A percentile compares a stretch with the other conserved stretches of the same genome.
These are phyloP conservation scores for Gymnarchus niloticus DNA, from an alignment of 2,113 vertebrate species.

Conservation along the genomic window DNA sequence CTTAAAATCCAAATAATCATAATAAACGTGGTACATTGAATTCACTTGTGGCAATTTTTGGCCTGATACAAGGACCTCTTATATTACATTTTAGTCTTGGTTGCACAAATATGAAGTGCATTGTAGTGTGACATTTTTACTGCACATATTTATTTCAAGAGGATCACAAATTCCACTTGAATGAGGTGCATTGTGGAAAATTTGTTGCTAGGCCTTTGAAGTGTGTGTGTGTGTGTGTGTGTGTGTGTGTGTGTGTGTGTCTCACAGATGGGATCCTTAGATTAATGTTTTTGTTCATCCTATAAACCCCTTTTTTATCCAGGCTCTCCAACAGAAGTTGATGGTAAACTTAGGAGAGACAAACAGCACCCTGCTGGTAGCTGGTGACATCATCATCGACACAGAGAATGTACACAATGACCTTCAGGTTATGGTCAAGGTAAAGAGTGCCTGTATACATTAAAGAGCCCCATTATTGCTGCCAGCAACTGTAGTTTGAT, in stretches of 20 bases:
- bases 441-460: constrained; percentile 43
- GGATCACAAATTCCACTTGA: not conserved
- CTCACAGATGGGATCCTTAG: not conserved
- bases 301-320: constrained; percentile 15
- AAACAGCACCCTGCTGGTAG: constrained; percentile 57
- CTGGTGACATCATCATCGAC: constrained; percentile 48
- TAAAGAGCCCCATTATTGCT: not conserved
- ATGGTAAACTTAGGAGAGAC: constrained; percentile 55
- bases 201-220: not conserved
- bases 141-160: not conserved
- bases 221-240: not conserved
- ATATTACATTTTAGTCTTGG: not conserved
- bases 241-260: not conserved
- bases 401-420: constrained; percentile 54
- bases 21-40: not conserved
- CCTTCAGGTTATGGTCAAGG: constrained; percentile 70
- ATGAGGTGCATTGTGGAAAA: not conserved
- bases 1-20: not conserved
- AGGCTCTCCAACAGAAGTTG: constrained; percentile 67
- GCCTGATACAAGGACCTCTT: not conserved
- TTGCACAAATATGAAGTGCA: not conserved
- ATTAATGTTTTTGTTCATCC: not conserved
- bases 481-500: not conserved
- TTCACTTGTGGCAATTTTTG: not conserved
- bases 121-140: not conserved